phyloP scores from a whole-genome alignment of 2,113 vertebrate genomes.

The Callionymus lyra region DNA sequence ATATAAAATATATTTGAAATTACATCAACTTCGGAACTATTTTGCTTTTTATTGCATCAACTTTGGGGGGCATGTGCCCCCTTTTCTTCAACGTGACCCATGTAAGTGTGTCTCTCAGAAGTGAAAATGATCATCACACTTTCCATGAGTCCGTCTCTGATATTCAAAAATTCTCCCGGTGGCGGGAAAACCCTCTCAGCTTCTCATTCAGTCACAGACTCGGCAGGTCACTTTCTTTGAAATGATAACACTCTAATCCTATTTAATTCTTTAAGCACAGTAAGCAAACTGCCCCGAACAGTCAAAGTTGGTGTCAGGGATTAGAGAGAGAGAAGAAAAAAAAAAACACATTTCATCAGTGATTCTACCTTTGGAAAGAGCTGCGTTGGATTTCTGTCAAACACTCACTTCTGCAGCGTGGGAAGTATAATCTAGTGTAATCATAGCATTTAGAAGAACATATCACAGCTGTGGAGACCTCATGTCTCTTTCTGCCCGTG shows the following conservation, averaged over 20 bases:
- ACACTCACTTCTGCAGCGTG: conserved; percentile 1
- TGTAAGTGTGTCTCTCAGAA: too few relatives aligned
- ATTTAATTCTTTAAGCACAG: conserved; percentile 56
- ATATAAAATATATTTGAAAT: too few relatives aligned
- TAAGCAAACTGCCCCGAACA: conserved; percentile 42
- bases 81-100: too few relatives aligned
- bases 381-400: conserved; percentile 12
- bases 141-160: neutral
- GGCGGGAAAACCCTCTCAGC: conserved; percentile 4
- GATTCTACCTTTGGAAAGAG: conserved; percentile 20
- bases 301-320: conserved; percentile 29
- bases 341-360: neutral
- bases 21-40: too few relatives aligned
- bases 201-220: conserved; percentile 22
- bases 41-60: too few relatives aligned
- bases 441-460: conserved; percentile 13
- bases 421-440: conserved; percentile 16
- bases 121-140: too few relatives aligned
- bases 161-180: conserved; percentile 3
- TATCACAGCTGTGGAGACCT: conserved; percentile 16
- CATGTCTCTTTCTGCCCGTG: conserved; percentile 4
- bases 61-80: too few relatives aligned
- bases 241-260: conserved; percentile 56
- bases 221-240: conserved; percentile 36
- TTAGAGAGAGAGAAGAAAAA: conserved; percentile 32